Base-by-base conservation (phyloP, 2,888 invertebrate species). In the Drosophila silvestris region DNA sequence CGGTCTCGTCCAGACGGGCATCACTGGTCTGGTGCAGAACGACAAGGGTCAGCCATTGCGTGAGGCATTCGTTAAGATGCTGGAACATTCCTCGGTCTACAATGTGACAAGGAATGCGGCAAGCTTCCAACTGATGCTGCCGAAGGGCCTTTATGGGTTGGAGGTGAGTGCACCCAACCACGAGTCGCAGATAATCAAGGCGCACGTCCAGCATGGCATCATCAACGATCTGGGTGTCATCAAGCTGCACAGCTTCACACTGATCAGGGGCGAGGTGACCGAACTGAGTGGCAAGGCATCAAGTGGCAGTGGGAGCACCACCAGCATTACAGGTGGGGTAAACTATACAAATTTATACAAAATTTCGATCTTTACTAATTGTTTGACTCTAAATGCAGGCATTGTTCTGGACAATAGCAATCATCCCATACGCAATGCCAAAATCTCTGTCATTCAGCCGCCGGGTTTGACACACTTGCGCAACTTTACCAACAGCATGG, bases 11-110 rank as follows among this genome's bases (percentile, higher is more conserved):
- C 95, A 95, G 65, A 96, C 96, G 28, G 96, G 98, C 56, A 94
- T 97, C 3, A 94, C 94, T 61, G 98, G 97, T 0, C 95, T 95
- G 84, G 95, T 99, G 1, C 94, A 94, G 68, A 96, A 97, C 91
- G 94, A 94, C 3, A 91, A 94, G 10, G 95, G 95, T 0, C 96
- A 96, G 1, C 96, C 96, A 1, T 93, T 98, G 89, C 94, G 96
- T 1, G 95, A 96, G 67, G 98, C 98, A 0, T 94, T 94, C 0
- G 94, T 99, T 1, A 94, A 94, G 7, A 94, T 99, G 0, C 93
- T 95, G 44, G 92, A 94, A 63, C 93, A 94, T 67, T 93, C 94
- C 0, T 41, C 73, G 5, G 92, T 94, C 37, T 95, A 95, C 89
- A 94, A 95, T 57, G 96, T 97, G 0, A 94, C 96, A 0, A 94